phyloP scores from a whole-genome alignment of 2,888 invertebrate genomes.

The Eutolmus rufibarbis region DNA sequence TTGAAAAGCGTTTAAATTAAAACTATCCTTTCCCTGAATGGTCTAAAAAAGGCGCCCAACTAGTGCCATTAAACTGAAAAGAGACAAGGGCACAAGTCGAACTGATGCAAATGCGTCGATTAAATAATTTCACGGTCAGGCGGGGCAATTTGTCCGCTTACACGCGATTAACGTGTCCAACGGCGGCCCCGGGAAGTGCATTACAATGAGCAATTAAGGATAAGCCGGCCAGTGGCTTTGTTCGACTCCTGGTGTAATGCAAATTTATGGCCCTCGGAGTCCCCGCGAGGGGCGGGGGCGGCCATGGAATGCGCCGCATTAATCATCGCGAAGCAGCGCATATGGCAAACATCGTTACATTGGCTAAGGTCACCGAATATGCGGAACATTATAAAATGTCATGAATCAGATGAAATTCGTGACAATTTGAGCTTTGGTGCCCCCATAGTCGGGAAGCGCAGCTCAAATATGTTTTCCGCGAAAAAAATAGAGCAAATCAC shows the following conservation, averaged over 20 bases:
- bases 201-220: slow-evolving; percentile 32
- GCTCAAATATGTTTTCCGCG: not conserved
- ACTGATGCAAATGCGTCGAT: not conserved
- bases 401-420: slow-evolving; percentile 2
- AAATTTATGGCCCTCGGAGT: not conserved
- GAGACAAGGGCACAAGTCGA: not conserved
- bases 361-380: not conserved
- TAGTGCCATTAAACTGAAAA: not conserved
- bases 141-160: slow-evolving; percentile 3
- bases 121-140: not conserved
- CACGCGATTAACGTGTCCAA: slow-evolving; percentile 4
- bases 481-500: not conserved
- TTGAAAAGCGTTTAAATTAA: not conserved
- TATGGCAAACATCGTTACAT: not conserved
- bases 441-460: not conserved
- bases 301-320: not conserved
- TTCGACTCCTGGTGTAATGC: not conserved
- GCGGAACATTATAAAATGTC: not conserved
- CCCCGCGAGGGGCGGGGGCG: not conserved
- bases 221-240: not conserved
- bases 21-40: not conserved
- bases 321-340: not conserved
- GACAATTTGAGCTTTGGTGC: not conserved
- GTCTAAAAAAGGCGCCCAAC: not conserved
- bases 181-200: not conserved